These are phyloP conservation scores for Agrotis segetum DNA, from an alignment of 2,888 invertebrate species.

Conservation along the genomic window DNA sequence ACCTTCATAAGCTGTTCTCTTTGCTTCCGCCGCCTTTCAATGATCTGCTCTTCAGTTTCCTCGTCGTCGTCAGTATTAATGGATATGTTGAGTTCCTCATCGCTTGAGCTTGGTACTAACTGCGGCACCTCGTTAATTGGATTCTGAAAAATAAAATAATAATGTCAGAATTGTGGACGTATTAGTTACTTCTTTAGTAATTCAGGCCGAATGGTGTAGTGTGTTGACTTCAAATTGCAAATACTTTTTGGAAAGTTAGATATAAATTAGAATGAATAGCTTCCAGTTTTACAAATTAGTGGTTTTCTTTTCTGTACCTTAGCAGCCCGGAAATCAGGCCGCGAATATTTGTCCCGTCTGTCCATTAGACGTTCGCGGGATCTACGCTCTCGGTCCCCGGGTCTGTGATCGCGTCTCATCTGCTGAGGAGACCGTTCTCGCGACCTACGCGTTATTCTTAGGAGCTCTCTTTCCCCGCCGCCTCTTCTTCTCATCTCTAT, in stretches of 20 bases:
- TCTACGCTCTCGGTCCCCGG: conserved; percentile 63
- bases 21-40: conserved; percentile 96
- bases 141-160: conserved; percentile 81
- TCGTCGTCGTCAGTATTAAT: conserved; percentile 95
- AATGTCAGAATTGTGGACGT: background rate
- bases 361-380: conserved; percentile 70
- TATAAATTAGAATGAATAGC: background rate
- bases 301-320: conserved; percentile 44
- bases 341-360: conserved; percentile 75
- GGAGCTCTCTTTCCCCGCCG: conserved; percentile 57
- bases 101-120: conserved; percentile 93
- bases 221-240: background rate
- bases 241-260: background rate
- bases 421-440: conserved; percentile 63
- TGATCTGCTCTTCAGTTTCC: conserved; percentile 98
- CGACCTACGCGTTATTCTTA: conserved; percentile 73
- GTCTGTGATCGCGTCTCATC: conserved; percentile 63
- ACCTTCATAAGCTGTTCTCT: conserved; percentile 97
- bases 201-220: background rate
- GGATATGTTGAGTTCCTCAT: conserved; percentile 94
- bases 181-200: background rate
- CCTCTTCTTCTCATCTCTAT: conserved; percentile 63
- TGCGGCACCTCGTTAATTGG: conserved; percentile 95
- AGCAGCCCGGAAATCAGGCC: conserved; percentile 69
- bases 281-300: background rate